phyloP scores from a whole-genome alignment of 2,797 vertebrate species.

The Pipistrellus pygmaeus region DNA sequence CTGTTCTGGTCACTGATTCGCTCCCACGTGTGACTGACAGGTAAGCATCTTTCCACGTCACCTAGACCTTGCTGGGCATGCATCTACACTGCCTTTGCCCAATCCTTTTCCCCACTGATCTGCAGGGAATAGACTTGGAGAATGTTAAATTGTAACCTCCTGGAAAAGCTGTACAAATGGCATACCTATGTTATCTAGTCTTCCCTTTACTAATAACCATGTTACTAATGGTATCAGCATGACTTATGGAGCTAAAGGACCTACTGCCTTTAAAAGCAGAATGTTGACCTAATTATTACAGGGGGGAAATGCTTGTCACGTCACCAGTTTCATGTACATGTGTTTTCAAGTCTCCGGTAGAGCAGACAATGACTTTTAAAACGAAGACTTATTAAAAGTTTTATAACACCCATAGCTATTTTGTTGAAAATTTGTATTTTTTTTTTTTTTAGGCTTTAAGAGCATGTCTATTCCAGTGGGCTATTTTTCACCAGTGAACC shows the following conservation, averaged over 20 bases:
- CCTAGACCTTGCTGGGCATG: too few species aligned
- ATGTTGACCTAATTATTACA: not conserved
- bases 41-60: too few species aligned
- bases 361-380: not conserved
- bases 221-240: not conserved
- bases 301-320: not conserved
- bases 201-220: too few species aligned
- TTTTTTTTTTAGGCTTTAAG: not conserved
- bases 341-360: not conserved
- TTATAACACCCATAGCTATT: not conserved
- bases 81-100: too few species aligned
- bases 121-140: too few species aligned
- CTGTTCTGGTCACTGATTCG: too few species aligned
- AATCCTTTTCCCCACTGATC: too few species aligned
- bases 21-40: too few species aligned
- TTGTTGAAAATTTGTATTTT: not conserved
- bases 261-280: constrained; percentile 21
- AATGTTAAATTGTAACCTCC: too few species aligned
- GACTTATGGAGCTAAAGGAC: not conserved
- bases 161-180: too few species aligned
- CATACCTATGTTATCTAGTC: too few species aligned
- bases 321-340: not conserved
- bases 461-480: not conserved
- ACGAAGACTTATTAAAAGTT: not conserved
- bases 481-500: not conserved